phyloP scores from a whole-genome alignment of 2,113 vertebrate species.

The Melanostigma gelatinosum region DNA sequence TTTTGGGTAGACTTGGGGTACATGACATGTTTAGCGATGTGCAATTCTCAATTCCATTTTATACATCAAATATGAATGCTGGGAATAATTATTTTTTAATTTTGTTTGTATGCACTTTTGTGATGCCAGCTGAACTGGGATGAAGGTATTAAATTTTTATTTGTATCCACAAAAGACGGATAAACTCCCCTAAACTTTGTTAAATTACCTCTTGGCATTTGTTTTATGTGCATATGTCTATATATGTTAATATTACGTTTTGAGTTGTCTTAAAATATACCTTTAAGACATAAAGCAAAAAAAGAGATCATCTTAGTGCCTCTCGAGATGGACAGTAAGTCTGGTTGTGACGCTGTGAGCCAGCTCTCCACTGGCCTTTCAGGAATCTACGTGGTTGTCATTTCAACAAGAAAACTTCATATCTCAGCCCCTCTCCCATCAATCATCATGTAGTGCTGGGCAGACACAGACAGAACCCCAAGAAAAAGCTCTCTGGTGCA shows the following conservation, averaged over 20 bases:
- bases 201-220: conserved; percentile 1
- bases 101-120: neutral
- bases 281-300: conserved; percentile 19
- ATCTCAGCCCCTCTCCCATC: conserved; percentile 75
- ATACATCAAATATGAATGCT: conserved; percentile 22
- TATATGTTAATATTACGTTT: conserved; percentile 17
- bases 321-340: conserved; percentile 75
- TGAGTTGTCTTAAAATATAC: conserved; percentile 15
- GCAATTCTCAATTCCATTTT: neutral
- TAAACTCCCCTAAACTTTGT: neutral
- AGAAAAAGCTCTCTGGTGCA: conserved; percentile 75
- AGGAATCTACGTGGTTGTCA: conserved; percentile 76
- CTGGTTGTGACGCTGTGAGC: conserved; percentile 63
- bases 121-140: neutral
- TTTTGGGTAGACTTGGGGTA: conserved; percentile 20
- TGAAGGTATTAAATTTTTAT: neutral
- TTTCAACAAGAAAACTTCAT: conserved; percentile 78
- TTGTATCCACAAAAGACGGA: neutral
- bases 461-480: conserved; percentile 70
- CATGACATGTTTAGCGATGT: conserved; percentile 29
- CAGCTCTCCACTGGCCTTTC: conserved; percentile 73
- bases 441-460: conserved; percentile 73
- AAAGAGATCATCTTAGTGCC: conserved; percentile 44
- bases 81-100: neutral
- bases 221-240: neutral